Percentiles rank a stretch among this genome's conserved stretches.
Evolutionary conservation across 2,797 vertebrate genomes (phyloP).

Genomic region (Morus bassanus): DNA sequence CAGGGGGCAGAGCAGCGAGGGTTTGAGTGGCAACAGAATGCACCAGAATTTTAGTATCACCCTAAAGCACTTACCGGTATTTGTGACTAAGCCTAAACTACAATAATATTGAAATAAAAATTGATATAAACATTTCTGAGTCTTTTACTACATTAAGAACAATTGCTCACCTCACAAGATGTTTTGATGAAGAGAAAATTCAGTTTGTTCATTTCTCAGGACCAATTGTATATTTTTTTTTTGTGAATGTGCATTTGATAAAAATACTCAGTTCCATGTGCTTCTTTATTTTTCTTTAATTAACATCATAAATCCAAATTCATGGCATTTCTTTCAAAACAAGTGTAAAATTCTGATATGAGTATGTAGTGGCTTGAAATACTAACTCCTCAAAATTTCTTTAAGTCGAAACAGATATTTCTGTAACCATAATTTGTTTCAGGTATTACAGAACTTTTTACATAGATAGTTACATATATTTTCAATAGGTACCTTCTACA

Average conservation of each 20-base stretch:
- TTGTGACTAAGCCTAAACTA: not conserved
- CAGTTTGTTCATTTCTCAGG: not conserved
- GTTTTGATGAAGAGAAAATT: not conserved
- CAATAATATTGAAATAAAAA: not conserved
- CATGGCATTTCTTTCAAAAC: not conserved
- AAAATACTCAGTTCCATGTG: not conserved
- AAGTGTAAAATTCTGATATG: not conserved
- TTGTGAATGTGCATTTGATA: not conserved
- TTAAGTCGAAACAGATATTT: not conserved
- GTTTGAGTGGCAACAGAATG: slow-evolving; percentile 10
- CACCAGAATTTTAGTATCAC: not conserved
- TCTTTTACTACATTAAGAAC: not conserved
- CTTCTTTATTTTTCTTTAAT: not conserved
- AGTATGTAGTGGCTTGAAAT: not conserved
- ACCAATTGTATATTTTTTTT: not conserved
- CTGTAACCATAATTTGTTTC: not conserved
- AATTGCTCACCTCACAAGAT: not conserved
- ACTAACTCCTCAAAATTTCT: not conserved
- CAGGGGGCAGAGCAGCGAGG: not conserved
- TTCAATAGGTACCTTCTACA: not conserved
- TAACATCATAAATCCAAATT: not conserved
- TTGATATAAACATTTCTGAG: not conserved
- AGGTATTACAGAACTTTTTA: not conserved
- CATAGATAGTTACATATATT: not conserved
- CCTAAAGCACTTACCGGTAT: not conserved